These are phyloP conservation scores for Gouania willdenowi DNA, from an alignment of 2,797 vertebrate genomes.

Conservation along the genomic window DNA sequence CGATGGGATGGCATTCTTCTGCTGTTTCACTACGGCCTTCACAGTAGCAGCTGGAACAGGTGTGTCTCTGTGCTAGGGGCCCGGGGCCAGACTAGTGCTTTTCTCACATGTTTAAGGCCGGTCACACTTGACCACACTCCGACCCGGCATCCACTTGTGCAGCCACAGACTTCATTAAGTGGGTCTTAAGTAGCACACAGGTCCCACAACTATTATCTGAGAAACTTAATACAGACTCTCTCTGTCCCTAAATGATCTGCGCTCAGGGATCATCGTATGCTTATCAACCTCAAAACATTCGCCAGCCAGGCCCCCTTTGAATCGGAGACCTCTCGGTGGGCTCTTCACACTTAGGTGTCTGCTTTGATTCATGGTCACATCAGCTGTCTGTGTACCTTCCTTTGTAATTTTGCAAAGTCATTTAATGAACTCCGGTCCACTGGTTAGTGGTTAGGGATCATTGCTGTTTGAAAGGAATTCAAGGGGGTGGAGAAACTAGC, in stretches of 20 bases:
- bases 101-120: constrained; percentile 48
- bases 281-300: constrained; percentile 26
- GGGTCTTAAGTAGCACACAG: constrained; percentile 26
- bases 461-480: no score
- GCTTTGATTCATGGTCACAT: constrained; percentile 26
- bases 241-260: constrained; percentile 21
- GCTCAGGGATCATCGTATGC: constrained; percentile 28
- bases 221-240: constrained; percentile 24
- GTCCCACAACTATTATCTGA: constrained; percentile 44
- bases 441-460: no score
- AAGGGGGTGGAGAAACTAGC: no score
- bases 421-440: constrained; percentile 6
- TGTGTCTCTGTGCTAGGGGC: constrained; percentile 47
- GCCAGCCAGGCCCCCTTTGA: constrained; percentile 8
- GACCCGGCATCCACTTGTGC: constrained; percentile 41
- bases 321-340: constrained; percentile 15
- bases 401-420: constrained; percentile 24
- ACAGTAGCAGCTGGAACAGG: constrained; percentile 63
- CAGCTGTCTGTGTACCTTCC: constrained; percentile 23
- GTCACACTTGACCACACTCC: constrained; percentile 60
- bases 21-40: constrained; percentile 23
- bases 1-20: constrained; percentile 26
- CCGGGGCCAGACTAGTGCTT: constrained; percentile 43
- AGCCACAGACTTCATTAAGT: constrained; percentile 39
- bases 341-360: constrained; percentile 5